Evolutionary conservation across 2,888 invertebrate species (phyloP).

Genomic region (Bombyx huttoni): DNA sequence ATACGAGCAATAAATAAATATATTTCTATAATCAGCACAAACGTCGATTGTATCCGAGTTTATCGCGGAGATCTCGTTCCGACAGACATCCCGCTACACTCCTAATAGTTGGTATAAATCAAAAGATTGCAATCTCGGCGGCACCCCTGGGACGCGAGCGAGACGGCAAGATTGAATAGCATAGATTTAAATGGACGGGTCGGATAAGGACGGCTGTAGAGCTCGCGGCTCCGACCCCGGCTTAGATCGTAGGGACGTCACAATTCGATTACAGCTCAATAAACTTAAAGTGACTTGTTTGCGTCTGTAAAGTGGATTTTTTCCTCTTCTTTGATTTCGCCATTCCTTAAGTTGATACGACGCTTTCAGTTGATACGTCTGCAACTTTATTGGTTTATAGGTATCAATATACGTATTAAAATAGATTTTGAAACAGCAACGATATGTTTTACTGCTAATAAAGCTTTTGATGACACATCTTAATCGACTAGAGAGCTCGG

Average conservation of each 20-base stretch:
- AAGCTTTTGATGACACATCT: background rate
- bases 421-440: background rate
- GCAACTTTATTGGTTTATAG: background rate
- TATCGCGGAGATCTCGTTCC: conserved; percentile 56
- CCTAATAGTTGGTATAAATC: conserved; percentile 74
- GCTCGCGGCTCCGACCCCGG: conserved; percentile 46
- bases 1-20: conserved; percentile 40
- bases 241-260: conserved; percentile 62
- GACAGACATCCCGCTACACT: conserved; percentile 62
- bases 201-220: conserved; percentile 68
- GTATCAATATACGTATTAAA: background rate
- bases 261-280: conserved; percentile 73
- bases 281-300: conserved; percentile 73
- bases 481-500: background rate
- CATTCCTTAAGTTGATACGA: conserved; percentile 21
- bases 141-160: conserved; percentile 70
- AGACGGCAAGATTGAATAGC: conserved; percentile 72
- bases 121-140: conserved; percentile 71
- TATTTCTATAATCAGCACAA: conserved; percentile 62
- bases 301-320: conserved; percentile 70
- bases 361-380: conserved; percentile 12
- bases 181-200: conserved; percentile 70
- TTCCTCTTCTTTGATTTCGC: conserved; percentile 57
- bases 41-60: conserved; percentile 56
- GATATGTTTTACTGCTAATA: background rate